A percentile compares a stretch with the other conserved stretches of the same genome.
phyloP scores from a whole-genome alignment of 2,113 vertebrate species.

The Poicephalus meyeri region DNA sequence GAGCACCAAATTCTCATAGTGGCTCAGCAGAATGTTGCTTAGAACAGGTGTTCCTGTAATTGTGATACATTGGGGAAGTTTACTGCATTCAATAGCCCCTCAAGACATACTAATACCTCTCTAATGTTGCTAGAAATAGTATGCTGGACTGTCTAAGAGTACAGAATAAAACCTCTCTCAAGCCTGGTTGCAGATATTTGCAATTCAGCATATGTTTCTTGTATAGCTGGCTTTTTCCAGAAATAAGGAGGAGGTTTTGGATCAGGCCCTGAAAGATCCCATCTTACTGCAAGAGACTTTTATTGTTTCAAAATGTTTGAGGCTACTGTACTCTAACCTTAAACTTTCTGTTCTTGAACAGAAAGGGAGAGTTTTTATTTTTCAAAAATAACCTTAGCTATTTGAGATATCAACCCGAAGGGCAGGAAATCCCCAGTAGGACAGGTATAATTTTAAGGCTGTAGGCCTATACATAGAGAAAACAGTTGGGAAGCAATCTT shows the following conservation, averaged over 20 bases:
- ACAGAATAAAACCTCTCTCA: not conserved
- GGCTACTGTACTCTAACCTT: not conserved
- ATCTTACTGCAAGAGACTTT: not conserved
- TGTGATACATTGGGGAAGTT: constrained; percentile 50
- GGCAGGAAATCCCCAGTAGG: not conserved
- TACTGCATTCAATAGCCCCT: constrained; percentile 44
- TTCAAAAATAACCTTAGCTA: not conserved
- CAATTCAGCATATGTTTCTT: not conserved
- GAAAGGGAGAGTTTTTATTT: not conserved
- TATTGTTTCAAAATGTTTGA: not conserved
- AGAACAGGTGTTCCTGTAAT: constrained; percentile 72
- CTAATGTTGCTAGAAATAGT: constrained; percentile 30
- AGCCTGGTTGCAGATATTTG: not conserved
- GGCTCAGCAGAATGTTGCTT: constrained; percentile 73
- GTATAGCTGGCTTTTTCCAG: not conserved
- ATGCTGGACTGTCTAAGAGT: constrained; percentile 30
- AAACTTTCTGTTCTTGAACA: not conserved
- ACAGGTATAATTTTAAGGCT: constrained; percentile 34
- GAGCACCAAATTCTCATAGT: constrained; percentile 67
- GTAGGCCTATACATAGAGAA: not conserved
- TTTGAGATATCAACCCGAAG: not conserved
- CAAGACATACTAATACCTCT: constrained; percentile 11
- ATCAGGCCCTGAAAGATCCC: not conserved
- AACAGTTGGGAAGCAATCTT: constrained; percentile 50
- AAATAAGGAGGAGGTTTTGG: not conserved